Evolutionary conservation across 2,888 invertebrate species (phyloP).

Genomic region (Calliscelio sp.): DNA sequence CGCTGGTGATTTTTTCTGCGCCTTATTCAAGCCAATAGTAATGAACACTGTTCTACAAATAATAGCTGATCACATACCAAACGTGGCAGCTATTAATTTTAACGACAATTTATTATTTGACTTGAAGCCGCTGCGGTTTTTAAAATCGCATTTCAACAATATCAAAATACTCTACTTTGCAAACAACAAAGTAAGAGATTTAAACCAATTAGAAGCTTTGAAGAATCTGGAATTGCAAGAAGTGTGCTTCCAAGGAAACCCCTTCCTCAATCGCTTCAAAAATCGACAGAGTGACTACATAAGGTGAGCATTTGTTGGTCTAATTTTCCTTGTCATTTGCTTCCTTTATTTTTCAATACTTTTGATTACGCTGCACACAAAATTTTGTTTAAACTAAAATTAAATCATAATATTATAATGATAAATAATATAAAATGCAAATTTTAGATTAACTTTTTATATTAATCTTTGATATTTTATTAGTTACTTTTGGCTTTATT

Average conservation of each 20-base stretch:
- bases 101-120: slow-evolving; percentile 92
- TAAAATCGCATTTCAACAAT: slow-evolving; percentile 89
- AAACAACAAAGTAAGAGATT: slow-evolving; percentile 90
- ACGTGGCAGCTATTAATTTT: slow-evolving; percentile 92
- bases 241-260: slow-evolving; percentile 93
- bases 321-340: background rate
- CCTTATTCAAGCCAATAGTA: slow-evolving; percentile 90
- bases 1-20: slow-evolving; percentile 89
- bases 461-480: too few relatives aligned
- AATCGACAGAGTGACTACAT: slow-evolving; percentile 91
- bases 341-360: too few relatives aligned
- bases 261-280: slow-evolving; percentile 92
- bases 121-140: slow-evolving; percentile 89
- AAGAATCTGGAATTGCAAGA: slow-evolving; percentile 91
- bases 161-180: slow-evolving; percentile 93
- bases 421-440: too few relatives aligned
- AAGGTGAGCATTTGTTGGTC: slow-evolving; percentile 70
- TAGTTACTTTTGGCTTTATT: too few relatives aligned
- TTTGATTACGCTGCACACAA: too few relatives aligned
- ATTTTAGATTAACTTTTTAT: too few relatives aligned
- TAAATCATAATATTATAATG: too few relatives aligned
- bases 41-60: slow-evolving; percentile 92
- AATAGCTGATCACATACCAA: slow-evolving; percentile 93
- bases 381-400: too few relatives aligned
- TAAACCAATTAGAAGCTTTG: slow-evolving; percentile 88